These are phyloP conservation scores for Melieria omissa DNA, from an alignment of 2,888 invertebrate genomes.

Conservation along the genomic window DNA sequence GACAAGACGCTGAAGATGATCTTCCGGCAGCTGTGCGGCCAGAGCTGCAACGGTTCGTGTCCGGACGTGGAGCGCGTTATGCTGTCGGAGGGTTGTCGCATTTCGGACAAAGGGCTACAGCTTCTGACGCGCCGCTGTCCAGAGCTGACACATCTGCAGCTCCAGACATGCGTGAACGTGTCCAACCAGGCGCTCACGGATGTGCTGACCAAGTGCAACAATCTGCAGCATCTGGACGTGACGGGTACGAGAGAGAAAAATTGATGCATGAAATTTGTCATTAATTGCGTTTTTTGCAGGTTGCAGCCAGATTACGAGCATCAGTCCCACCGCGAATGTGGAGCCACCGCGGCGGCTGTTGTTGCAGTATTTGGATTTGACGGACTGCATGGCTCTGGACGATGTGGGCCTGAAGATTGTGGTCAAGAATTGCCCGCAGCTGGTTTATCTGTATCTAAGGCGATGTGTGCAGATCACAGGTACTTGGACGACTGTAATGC, in stretches of 20 bases:
- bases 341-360: slow-evolving; percentile 76
- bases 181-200: slow-evolving; percentile 83
- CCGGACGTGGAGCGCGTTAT: slow-evolving; percentile 75
- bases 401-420: slow-evolving; percentile 86
- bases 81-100: slow-evolving; percentile 75
- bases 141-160: slow-evolving; percentile 82
- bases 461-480: slow-evolving; percentile 90
- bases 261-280: not conserved
- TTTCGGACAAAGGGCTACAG: slow-evolving; percentile 82
- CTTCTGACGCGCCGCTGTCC: slow-evolving; percentile 83
- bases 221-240: slow-evolving; percentile 85
- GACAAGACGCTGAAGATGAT: slow-evolving; percentile 76
- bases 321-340: slow-evolving; percentile 75
- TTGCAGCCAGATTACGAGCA: slow-evolving; percentile 82
- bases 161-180: slow-evolving; percentile 79
- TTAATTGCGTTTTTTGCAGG: slow-evolving; percentile 65
- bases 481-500: slow-evolving; percentile 54
- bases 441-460: slow-evolving; percentile 87
- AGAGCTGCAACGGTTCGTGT: slow-evolving; percentile 75
- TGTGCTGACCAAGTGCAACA: slow-evolving; percentile 80
- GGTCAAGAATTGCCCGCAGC: slow-evolving; percentile 86
- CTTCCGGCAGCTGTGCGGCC: slow-evolving; percentile 74
- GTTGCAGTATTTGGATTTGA: slow-evolving; percentile 88
- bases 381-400: slow-evolving; percentile 86
- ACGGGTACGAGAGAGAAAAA: slow-evolving; percentile 72